phyloP scores from a whole-genome alignment of 2,113 vertebrate genomes.

The Pseudorectes ferrugineus region DNA sequence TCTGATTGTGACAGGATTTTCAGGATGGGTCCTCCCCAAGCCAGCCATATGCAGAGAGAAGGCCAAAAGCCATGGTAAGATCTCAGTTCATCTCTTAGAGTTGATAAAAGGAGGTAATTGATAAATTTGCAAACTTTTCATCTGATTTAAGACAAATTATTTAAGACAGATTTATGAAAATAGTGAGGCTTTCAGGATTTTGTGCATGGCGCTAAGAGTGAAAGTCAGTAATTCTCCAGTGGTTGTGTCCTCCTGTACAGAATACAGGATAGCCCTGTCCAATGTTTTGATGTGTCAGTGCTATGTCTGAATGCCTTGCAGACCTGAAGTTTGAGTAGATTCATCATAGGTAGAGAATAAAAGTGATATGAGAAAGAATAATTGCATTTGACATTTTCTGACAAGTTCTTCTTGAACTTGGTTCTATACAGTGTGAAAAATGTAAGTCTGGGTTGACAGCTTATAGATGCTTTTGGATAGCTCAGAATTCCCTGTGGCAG shows the following conservation, averaged over 20 bases:
- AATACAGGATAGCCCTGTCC: background rate
- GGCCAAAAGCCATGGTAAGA: background rate
- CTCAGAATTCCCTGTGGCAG: background rate
- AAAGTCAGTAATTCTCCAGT: background rate
- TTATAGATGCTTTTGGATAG: background rate
- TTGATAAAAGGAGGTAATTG: background rate
- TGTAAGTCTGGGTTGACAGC: background rate
- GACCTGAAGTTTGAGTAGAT: background rate
- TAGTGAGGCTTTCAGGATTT: background rate
- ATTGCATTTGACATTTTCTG: background rate
- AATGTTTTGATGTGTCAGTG: background rate
- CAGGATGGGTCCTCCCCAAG: background rate
- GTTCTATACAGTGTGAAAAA: background rate
- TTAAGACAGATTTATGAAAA: background rate
- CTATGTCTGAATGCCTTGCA: background rate
- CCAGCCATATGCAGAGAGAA: background rate
- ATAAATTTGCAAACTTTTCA: background rate
- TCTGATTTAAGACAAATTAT: background rate
- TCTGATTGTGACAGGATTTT: background rate
- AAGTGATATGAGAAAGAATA: background rate
- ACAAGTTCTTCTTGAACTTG: background rate
- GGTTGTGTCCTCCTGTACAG: background rate
- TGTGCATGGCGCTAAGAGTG: accelerated
- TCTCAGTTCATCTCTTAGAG: background rate
- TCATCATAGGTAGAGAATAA: background rate